Evolutionary conservation across 2,888 invertebrate species (phyloP).

Genomic region (Macroteleia sp.): DNA sequence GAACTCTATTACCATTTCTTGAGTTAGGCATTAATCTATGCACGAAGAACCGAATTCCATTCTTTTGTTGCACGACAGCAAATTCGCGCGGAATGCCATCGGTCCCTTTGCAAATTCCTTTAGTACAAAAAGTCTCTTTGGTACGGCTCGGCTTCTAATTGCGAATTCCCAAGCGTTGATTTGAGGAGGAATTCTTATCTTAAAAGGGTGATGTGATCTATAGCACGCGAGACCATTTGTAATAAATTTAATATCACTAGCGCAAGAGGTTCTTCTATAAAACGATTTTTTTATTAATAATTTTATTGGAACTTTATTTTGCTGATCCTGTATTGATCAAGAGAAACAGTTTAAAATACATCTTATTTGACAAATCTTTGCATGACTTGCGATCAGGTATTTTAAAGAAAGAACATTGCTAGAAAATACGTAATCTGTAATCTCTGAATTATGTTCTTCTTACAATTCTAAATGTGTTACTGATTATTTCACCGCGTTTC

Average conservation of each 20-base stretch:
- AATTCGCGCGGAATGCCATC: slow-evolving; percentile 59
- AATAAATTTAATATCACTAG: slow-evolving; percentile 42
- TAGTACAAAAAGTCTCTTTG: slow-evolving; percentile 55
- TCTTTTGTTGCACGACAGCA: slow-evolving; percentile 47
- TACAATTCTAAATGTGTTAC: too few species aligned
- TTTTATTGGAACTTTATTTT: slow-evolving; percentile 8
- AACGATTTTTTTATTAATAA: background rate
- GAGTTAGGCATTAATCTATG: slow-evolving; percentile 48
- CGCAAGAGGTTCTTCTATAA: background rate
- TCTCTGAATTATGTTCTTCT: too few species aligned
- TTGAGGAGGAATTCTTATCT: slow-evolving; percentile 66
- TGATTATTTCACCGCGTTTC: too few species aligned
- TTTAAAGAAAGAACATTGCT: too few species aligned
- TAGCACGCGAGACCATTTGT: slow-evolving; percentile 14
- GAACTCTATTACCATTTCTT: slow-evolving; percentile 40
- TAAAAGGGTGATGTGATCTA: slow-evolving; percentile 39
- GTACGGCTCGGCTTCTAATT: slow-evolving; percentile 66
- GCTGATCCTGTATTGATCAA: too few species aligned
- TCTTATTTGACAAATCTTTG: too few species aligned
- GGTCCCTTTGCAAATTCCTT: slow-evolving; percentile 56
- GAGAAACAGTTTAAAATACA: too few species aligned
- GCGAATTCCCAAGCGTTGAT: slow-evolving; percentile 71
- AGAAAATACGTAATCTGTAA: too few species aligned
- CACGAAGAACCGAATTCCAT: slow-evolving; percentile 67
- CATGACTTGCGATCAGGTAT: too few species aligned